Evolutionary conservation across 2,888 invertebrate genomes (phyloP), one percentile per base, ranked within the genome.

Genomic region (Caenorhabditis sp.): DNA sequence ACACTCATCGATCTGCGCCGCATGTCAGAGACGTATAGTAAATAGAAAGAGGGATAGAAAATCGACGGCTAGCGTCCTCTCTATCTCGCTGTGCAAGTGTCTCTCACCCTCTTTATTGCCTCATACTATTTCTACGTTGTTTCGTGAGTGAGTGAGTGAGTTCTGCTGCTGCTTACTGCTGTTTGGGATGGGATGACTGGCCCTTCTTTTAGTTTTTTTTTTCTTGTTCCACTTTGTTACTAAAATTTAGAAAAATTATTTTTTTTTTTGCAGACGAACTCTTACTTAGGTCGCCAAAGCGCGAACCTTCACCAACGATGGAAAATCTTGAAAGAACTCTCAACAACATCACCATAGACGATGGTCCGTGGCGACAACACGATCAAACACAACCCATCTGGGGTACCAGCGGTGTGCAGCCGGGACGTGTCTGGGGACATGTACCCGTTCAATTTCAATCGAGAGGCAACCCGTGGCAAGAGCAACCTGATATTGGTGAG

Each of bases 311-410:
- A 51, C 36, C 55, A 70, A 71, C 60, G 66, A 73, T 71, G 74
- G 77, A 77, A 65, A 75, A 72, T 75, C 73, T 79, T 50, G 79
- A 77, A 76, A 72, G 75, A 70, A 75, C 68, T 59, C 55, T 79
- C n/a, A 74, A 74, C 54, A 77, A 77, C 50, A 77, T 79, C 21
- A 65, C 71, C 37, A 72, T 79, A 62, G 79, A 79, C 62, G 79
- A 79, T 51, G 70, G 62, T 49, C 69, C 77, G 57, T 79, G 79
- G 79, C 75, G 77, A 37, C 79, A 74, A 31, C 77, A 79, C 50
- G 79, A 77, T 26, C 76, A 76, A 36, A 58, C 71, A 43, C 72
- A 58, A 55, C 73, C 68, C 62, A 64, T 69, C 23, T 74, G 74
- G 74, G 61, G 69, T 2, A 66, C 58, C 23, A 51, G 24, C 24